phyloP scores from a whole-genome alignment of 2,888 invertebrate species.

The Imbricaverruca yamaguchii region DNA sequence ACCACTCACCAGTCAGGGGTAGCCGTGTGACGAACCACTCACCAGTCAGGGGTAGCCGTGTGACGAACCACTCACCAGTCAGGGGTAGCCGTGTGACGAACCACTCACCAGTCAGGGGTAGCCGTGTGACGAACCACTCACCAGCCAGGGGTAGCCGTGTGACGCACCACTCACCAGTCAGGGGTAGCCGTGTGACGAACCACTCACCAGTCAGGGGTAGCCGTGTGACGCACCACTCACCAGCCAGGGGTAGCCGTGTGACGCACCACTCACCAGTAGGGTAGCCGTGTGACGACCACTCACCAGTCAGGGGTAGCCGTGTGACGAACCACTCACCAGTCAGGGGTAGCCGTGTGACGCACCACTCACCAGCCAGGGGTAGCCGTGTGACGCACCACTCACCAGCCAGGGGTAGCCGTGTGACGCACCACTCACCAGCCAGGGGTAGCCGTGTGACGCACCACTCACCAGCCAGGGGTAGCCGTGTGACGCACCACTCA shows the following conservation, averaged over 20 bases:
- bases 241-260: background rate
- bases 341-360: background rate
- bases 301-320: slow-evolving; percentile 8
- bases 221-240: background rate
- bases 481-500: background rate
- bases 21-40: background rate
- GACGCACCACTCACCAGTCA: background rate
- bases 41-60: background rate
- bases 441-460: background rate
- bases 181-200: background rate
- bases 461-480: slow-evolving; percentile 3
- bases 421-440: background rate
- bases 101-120: slow-evolving; percentile 1
- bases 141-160: background rate
- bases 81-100: background rate
- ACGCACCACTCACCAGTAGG: too few relatives aligned
- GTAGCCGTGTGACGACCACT: too few relatives aligned
- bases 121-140: background rate
- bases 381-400: background rate
- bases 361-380: background rate
- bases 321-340: background rate
- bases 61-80: background rate
- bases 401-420: slow-evolving; percentile 2
- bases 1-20: background rate
- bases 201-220: slow-evolving; percentile 6